These are phyloP conservation scores for Eupithecia subfuscata DNA, from an alignment of 2,888 invertebrate genomes.

Conservation along the genomic window DNA sequence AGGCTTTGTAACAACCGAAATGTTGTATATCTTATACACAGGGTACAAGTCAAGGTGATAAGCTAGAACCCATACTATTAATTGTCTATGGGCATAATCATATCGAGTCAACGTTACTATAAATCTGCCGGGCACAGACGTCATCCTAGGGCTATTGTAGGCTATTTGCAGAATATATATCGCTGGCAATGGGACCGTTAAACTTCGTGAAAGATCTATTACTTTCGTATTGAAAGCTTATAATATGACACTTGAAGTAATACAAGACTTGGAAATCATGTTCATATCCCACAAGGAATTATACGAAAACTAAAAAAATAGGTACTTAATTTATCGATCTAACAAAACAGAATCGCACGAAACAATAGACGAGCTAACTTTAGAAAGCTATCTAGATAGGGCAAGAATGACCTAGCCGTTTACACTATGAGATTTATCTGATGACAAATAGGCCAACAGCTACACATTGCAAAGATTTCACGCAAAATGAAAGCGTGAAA, in stretches of 20 bases:
- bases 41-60: neutral
- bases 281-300: neutral
- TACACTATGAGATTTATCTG: constrained; percentile 14
- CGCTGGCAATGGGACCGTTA: constrained; percentile 33
- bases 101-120: constrained; percentile 71
- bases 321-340: neutral
- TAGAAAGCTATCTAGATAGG: constrained; percentile 14
- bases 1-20: neutral
- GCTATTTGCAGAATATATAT: constrained; percentile 61
- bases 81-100: constrained; percentile 37
- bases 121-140: constrained; percentile 67
- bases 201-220: constrained; percentile 8
- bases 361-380: constrained; percentile 1
- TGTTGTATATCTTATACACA: neutral
- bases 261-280: neutral
- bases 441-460: constrained; percentile 23
- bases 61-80: neutral
- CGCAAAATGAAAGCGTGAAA: constrained; percentile 37
- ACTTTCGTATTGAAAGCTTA: neutral
- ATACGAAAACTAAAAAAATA: neutral
- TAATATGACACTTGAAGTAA: neutral
- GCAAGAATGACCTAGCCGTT: neutral
- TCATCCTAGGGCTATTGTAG: constrained; percentile 64
- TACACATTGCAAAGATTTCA: constrained; percentile 32
- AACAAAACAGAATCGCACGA: neutral